A percentile compares a stretch with the other conserved stretches of the same genome.
Evolutionary conservation across 2,113 vertebrate genomes (phyloP).

Genomic region (Callipepla californica): DNA sequence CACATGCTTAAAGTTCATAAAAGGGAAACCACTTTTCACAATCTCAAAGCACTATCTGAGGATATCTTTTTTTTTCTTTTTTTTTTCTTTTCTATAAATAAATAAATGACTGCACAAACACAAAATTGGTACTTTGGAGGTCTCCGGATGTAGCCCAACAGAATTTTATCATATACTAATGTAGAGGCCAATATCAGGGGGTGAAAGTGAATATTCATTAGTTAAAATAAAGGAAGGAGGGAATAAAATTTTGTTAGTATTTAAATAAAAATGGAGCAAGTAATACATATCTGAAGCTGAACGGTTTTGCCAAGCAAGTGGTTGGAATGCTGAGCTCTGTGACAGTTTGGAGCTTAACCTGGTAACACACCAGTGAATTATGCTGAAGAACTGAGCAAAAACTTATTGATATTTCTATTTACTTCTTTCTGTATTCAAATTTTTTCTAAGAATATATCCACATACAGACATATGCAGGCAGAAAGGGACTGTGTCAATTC

Average conservation of each 20-base stretch:
- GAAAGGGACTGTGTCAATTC: background rate
- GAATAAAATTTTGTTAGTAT: background rate
- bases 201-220: background rate
- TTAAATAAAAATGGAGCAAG: background rate
- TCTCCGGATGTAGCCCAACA: background rate
- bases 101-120: background rate
- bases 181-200: background rate
- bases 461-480: background rate
- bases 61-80: background rate
- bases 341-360: background rate
- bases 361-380: background rate
- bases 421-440: background rate
- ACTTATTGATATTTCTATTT: background rate
- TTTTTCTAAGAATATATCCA: background rate
- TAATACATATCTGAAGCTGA: background rate
- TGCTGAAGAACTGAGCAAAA: background rate
- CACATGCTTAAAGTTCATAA: slow-evolving; percentile 65
- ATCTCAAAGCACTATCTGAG: slow-evolving; percentile 34
- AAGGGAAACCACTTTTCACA: slow-evolving; percentile 54
- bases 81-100: no score
- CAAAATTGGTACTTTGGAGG: slow-evolving; percentile 29
- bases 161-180: background rate
- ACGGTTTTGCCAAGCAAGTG: background rate
- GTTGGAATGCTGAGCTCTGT: background rate
- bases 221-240: background rate